Conservation (phyloP, 2,113 vertebrate species). For the Cricetomys ansorgei region DNA sequence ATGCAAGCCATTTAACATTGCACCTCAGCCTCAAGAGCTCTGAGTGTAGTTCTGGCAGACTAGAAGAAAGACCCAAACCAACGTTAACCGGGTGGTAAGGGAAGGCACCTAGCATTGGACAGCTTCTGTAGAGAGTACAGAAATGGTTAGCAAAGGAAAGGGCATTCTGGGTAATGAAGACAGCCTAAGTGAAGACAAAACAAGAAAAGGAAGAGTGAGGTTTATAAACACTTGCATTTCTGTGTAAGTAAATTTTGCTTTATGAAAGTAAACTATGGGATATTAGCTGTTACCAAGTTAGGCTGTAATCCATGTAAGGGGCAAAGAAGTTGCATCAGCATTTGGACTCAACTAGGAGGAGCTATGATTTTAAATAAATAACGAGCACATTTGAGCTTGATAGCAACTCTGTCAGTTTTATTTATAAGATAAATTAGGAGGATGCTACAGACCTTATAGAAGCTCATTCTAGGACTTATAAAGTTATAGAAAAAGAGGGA, state of each 20-base stretch:
- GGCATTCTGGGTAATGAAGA: not conserved
- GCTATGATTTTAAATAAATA: slow-evolving; percentile 4
- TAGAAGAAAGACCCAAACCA: not conserved
- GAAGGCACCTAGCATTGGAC: not conserved
- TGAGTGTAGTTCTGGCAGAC: not conserved
- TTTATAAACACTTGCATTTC: not conserved
- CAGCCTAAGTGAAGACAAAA: not conserved
- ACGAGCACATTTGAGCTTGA: not conserved
- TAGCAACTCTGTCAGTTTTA: not conserved
- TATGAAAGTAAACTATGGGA: not conserved
- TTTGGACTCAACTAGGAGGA: not conserved
- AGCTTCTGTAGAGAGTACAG: not conserved
- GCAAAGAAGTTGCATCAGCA: not conserved
- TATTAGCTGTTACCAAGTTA: not conserved
- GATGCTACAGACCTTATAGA: not conserved
- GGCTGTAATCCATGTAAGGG: not conserved
- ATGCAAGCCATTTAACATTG: not conserved
- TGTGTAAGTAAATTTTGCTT: not conserved
- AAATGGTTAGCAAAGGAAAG: not conserved
- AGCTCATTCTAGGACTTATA: not conserved
- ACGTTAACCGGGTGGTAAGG: not conserved
- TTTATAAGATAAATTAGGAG: not conserved
- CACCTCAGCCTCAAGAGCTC: not conserved
- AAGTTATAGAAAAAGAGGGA: not conserved
- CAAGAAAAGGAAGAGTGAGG: not conserved